Evolutionary conservation across 2,113 vertebrate species (phyloP), one percentile per base, ranked within the genome.

Genomic region (Sardina pilchardus): DNA sequence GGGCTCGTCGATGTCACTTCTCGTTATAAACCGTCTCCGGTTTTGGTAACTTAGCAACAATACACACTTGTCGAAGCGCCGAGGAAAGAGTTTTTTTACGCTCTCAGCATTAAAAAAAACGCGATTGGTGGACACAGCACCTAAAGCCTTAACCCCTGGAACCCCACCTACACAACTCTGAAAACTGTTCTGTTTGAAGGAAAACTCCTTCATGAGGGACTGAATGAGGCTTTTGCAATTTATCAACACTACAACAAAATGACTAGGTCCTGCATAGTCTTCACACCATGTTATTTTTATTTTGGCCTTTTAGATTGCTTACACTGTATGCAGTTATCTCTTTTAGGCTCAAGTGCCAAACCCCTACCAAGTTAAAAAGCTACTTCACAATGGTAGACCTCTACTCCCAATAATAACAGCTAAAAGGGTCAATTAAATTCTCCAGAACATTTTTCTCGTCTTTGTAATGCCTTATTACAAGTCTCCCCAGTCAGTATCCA

Each of bases 401-500:
- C 84, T 59, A 84, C 86, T 78, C 81, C 44, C 83, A 88, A 88
- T 81, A 88, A 63, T 82, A 80, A 44, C 14, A n/a, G 67, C 82
- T 87, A 82, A 86, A 88, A 88, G 44, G 71, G 87, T 53, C 34
- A 88, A 88, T 90, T 84, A 63, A 80, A 84, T 88, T 86, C 86
- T 78, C 42, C 36, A 48, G 71, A 85, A 91, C 85, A 86, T 88
- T 84, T 90, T 75, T 39, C 86, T 82, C 80, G 10, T 88, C 85
- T 86, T 82, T 84, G 84, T 88, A 87, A 86, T 83, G 85, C 83
- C 82, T 81, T 80, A 85, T 89, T 86, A 86, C 34, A 82, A 71
- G 43, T 85, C 85, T 53, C 75, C 81, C 75, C 81, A 83, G 63
- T 42, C 82, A 84, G 84, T 86, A 39, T n/a, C 59, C 14, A 75